These are phyloP conservation scores for Alectoris magna DNA, from an alignment of 2,797 vertebrate species.

Conservation along the genomic window DNA sequence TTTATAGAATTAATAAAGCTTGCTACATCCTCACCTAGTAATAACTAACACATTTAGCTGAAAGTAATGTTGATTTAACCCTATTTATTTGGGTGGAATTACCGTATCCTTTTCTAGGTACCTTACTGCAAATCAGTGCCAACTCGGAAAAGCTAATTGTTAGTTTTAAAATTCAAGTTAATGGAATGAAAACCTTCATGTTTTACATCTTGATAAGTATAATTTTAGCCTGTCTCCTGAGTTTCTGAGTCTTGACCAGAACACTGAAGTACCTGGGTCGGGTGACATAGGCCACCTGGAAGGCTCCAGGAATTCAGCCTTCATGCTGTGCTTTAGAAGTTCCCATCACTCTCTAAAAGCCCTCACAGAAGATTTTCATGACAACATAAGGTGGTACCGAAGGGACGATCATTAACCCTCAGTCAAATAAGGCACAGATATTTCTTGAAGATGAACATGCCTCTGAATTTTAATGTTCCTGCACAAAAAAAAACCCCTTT, in stretches of 20 bases:
- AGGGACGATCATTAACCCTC: background rate
- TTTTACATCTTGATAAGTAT: background rate
- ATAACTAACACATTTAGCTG: background rate
- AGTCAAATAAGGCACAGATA: background rate
- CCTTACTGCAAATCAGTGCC: background rate
- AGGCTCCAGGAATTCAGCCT: background rate
- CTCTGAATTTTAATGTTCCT: background rate
- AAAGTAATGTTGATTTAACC: background rate
- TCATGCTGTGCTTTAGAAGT: background rate
- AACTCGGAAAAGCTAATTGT: background rate
- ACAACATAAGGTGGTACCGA: background rate
- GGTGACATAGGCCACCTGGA: background rate
- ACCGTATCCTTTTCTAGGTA: background rate
- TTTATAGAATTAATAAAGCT: background rate
- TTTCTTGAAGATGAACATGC: background rate
- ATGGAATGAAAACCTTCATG: background rate
- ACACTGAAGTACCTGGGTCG: background rate
- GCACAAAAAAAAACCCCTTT: background rate
- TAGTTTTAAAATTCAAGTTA: background rate
- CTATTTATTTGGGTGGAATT: background rate
- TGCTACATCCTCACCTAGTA: background rate
- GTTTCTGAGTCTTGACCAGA: background rate
- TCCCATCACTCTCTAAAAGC: background rate
- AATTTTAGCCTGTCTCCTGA: background rate
- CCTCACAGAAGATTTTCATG: background rate